Conservation (phyloP, 2,113 vertebrate genomes). For the Megalops atlanticus region DNA sequence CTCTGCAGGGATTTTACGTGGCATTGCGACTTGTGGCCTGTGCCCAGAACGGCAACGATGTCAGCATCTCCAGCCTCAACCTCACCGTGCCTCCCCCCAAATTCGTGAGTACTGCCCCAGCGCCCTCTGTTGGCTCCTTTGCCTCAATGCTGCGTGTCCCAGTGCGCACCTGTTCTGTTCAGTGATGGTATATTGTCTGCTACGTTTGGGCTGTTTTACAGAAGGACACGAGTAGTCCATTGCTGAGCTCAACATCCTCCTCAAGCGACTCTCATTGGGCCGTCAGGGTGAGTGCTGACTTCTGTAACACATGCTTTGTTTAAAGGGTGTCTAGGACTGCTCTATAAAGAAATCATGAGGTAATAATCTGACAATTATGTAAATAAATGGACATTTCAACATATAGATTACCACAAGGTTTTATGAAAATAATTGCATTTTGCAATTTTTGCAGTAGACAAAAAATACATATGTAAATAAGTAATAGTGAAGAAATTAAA, state of each 20-base stretch:
- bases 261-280: conserved; percentile 80
- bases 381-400: too few relatives aligned
- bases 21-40: conserved; percentile 89
- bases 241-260: conserved; percentile 64
- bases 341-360: too few relatives aligned
- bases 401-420: too few relatives aligned
- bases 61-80: conserved; percentile 79
- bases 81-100: conserved; percentile 82
- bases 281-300: conserved; percentile 80
- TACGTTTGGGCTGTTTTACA: conserved; percentile 55
- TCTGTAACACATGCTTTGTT: neutral
- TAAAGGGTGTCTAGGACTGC: too few relatives aligned
- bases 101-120: conserved; percentile 79
- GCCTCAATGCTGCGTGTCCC: neutral
- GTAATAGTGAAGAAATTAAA: too few relatives aligned
- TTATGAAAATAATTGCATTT: too few relatives aligned
- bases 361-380: too few relatives aligned
- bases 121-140: too few relatives aligned
- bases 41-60: conserved; percentile 89
- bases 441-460: too few relatives aligned
- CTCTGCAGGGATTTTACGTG: conserved; percentile 84
- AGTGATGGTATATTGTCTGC: neutral
- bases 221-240: conserved; percentile 85
- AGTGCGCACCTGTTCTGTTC: neutral
- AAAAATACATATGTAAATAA: too few relatives aligned